Evolutionary conservation across 2,113 vertebrate species (phyloP), one percentile per base, ranked within the genome.

Genomic region (Ceratotherium simum): DNA sequence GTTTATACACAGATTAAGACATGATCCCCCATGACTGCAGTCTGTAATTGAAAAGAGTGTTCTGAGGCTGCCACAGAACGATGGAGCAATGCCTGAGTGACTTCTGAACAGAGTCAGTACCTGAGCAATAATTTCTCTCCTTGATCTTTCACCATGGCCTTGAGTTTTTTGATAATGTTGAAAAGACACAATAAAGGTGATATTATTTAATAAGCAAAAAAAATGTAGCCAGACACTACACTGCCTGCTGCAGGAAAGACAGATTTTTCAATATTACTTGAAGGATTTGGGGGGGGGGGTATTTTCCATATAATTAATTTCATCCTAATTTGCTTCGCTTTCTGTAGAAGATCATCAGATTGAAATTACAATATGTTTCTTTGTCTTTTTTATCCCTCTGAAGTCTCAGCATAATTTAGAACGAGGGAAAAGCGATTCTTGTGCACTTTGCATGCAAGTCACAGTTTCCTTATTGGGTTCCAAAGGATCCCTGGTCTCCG

Each of bases 1-100:
- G 97, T 98, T 99, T 98, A 95, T 97, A 97, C 84, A 97, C 92
- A 97, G 97, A 98, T 98, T 98, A 98, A 99, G 98, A 90, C 10
- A 23, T 81, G 89, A 91, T 98, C 96, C 96, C 83, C 84, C 72
- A 83, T 98, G 97, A 98, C 96, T 97, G 78, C 39, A 96, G 93
- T 62, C 70, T 95, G 46, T 97, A 98, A 98, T 95, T 98, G 97
- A 98, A 96, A 98, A 92, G 98, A 96, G 94, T 56, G 86, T 91
- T 97, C 79, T 90, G 39, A 70, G 8, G 8, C n/a, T 96, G 95
- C 96, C 94, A 82, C 21, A 0, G 87, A 97, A 86, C 78, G 25
- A 69, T 75, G 46, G 33, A 96, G 75, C 72, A 39, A 96, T 0
- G 0, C 78, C 95, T 97, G 89, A 97, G 70, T 96, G 91, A 67